Conservation (phyloP, 2,113 vertebrate genomes). For the Glareola pratincola region DNA sequence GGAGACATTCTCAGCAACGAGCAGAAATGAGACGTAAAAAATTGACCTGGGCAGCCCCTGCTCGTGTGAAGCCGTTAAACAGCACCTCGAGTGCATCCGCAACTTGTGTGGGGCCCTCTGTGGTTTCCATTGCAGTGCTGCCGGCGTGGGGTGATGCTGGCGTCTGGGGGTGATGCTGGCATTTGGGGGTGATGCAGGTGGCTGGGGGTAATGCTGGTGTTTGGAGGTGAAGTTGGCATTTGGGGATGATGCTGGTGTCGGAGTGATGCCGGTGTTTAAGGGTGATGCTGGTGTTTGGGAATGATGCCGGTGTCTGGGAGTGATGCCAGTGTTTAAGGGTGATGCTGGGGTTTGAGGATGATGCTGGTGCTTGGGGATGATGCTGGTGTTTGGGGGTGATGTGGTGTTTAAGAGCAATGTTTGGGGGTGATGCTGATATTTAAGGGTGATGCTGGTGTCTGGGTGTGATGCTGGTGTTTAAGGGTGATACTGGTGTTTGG, state of each 20-base stretch:
- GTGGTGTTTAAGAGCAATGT: neutral
- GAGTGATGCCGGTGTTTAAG: neutral
- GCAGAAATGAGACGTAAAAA: neutral
- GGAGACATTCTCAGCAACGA: neutral
- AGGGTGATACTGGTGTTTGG: neutral
- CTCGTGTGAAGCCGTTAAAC: neutral
- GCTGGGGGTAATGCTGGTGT: too few relatives aligned
- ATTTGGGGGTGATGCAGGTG: neutral
- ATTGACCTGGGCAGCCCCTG: neutral
- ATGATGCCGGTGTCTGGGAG: neutral
- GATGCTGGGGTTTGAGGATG: neutral
- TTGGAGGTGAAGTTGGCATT: neutral
- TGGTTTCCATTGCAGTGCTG: neutral
- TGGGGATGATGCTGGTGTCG: neutral
- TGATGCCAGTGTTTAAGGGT: neutral
- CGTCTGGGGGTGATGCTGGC: neutral
- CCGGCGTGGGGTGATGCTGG: neutral
- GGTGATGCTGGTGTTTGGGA: neutral
- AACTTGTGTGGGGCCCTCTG: rapidly evolving
- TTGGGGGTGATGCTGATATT: neutral
- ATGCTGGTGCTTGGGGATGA: neutral
- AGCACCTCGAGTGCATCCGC: rapidly evolving
- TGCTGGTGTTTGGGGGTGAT: neutral
- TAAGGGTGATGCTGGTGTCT: neutral
- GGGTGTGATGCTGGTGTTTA: too few relatives aligned